Percentiles rank a stretch among this genome's conserved stretches.
Conservation (phyloP, 2,113 vertebrate species). For the Lepisosteus oculatus region DNA sequence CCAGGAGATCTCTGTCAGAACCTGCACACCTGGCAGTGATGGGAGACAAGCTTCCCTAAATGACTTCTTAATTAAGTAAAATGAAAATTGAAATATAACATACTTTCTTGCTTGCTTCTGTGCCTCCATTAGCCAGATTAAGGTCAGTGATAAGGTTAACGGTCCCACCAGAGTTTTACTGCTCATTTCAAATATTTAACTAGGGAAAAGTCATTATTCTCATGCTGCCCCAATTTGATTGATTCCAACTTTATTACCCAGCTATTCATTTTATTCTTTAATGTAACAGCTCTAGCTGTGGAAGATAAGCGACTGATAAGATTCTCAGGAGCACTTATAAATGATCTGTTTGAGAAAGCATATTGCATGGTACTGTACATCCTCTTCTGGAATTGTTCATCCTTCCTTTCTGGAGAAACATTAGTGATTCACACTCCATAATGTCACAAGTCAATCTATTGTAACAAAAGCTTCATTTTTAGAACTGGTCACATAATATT, state of each 20-base stretch:
- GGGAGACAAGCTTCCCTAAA: neutral
- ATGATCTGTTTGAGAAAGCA: slow-evolving; percentile 57
- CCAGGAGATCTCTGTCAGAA: no score
- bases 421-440: no score
- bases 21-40: no score
- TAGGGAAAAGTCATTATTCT: slow-evolving; percentile 66
- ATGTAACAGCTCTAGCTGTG: slow-evolving; percentile 68
- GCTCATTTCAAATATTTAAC: slow-evolving; percentile 58
- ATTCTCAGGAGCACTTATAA: slow-evolving; percentile 65
- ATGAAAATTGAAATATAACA: slow-evolving; percentile 8
- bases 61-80: slow-evolving; percentile 8
- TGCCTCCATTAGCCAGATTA: slow-evolving; percentile 47
- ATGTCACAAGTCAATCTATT: no score
- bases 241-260: slow-evolving; percentile 74
- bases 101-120: slow-evolving; percentile 8
- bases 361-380: slow-evolving; percentile 36
- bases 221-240: slow-evolving; percentile 65
- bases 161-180: slow-evolving; percentile 48
- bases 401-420: slow-evolving; percentile 25
- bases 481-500: no score
- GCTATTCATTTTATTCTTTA: slow-evolving; percentile 61
- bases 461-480: no score
- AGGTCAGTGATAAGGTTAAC: slow-evolving; percentile 51
- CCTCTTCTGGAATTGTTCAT: slow-evolving; percentile 27
- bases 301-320: slow-evolving; percentile 76